A percentile compares a stretch with the other conserved stretches of the same genome.
phyloP scores from a whole-genome alignment of 2,888 invertebrate genomes.

The Tortrix viridana region DNA sequence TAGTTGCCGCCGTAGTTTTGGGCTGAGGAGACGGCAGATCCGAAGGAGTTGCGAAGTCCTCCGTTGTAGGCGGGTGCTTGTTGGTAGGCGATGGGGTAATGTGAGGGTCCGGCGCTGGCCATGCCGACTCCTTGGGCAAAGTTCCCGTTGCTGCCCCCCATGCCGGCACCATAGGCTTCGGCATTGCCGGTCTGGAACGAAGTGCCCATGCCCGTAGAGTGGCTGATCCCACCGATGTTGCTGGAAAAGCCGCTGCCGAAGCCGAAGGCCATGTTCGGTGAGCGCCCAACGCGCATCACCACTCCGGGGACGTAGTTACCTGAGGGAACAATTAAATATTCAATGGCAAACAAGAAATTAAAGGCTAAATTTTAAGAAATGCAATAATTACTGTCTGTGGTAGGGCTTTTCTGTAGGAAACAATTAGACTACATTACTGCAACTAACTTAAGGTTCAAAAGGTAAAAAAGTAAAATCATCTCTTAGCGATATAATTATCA shows the following conservation, averaged over 20 bases:
- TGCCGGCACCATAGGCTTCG: conserved; percentile 64
- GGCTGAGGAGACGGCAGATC: conserved; percentile 55
- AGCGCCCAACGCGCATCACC: conserved; percentile 58
- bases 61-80: conserved; percentile 47
- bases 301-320: conserved; percentile 48
- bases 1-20: conserved; percentile 60
- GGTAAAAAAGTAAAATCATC: too few species aligned
- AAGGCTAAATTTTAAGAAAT: too few species aligned
- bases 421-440: too few species aligned
- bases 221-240: conserved; percentile 72
- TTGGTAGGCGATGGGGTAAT: conserved; percentile 40
- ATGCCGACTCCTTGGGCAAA: conserved; percentile 66
- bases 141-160: conserved; percentile 50
- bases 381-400: too few species aligned
- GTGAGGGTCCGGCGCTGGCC: conserved; percentile 56
- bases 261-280: conserved; percentile 69
- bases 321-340: background rate
- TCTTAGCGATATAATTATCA: too few species aligned
- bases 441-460: too few species aligned
- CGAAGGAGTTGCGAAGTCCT: conserved; percentile 48
- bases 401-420: too few species aligned
- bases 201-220: conserved; percentile 65
- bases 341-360: background rate
- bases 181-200: conserved; percentile 66
- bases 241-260: conserved; percentile 74